Evolutionary conservation across 2,113 vertebrate species (phyloP), one percentile per base, ranked within the genome.

Genomic region (Zapus hudsonius): DNA sequence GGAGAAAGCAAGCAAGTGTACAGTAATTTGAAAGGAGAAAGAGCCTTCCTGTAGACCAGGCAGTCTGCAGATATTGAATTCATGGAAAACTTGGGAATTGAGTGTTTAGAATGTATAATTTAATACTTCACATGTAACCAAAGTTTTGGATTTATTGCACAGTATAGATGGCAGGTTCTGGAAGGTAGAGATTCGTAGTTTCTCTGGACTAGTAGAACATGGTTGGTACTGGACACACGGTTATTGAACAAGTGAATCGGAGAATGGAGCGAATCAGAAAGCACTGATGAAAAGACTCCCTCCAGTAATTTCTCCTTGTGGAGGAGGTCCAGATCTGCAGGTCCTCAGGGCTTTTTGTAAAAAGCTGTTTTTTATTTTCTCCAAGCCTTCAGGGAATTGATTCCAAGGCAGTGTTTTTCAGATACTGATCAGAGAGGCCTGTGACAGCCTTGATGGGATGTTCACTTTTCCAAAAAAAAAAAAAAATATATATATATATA

Each of bases 11-110:
- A 40, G 44, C 15, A 33, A 42, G 12, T 93, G 15, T 69, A 27
- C 29, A 79, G 17, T 11, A 85, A 33, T 72, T 75, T 84, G 90
- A 85, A 81, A 96, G 55, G 83, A 67, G 76, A 78, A 93, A 64
- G n/a, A 61, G 42, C 47, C 11, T 22, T n/a, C n/a, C n/a, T 87
- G 29, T 86, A 47, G 40, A 87, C 27, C 33, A 87, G 33, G 23
- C 29, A 38, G 2, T 86, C 75, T 84, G 19, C 61, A n/a, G 27
- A 44, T 57, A 89, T 69, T 83, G 76, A 89, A 69, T 79, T 73
- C 66, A 36, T 83, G 79, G 84, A 92, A 67, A 91, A 64, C 69
- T 52, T 90, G 81, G 69, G 42, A 92, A 87, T 38, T 63, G 78
- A 44, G 84, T 72, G 33, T 82, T 90, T 25, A 78, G 73, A 75